Conservation (phyloP, 2,888 invertebrate species). For the Pogonocherus hispidulus region DNA sequence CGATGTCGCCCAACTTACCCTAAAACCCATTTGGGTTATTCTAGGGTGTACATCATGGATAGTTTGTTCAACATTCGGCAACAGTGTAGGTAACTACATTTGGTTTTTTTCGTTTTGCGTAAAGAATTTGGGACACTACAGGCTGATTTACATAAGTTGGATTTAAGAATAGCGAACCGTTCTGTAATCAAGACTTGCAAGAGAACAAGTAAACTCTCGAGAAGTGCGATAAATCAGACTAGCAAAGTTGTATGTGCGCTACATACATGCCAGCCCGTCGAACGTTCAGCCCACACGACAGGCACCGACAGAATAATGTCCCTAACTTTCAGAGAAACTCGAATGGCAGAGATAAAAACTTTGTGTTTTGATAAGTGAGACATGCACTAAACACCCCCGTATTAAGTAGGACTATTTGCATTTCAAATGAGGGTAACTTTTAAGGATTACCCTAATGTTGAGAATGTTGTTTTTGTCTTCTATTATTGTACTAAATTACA, state of each 20-base stretch:
- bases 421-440: conserved; percentile 12
- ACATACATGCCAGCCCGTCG: not conserved
- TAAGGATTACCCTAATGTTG: conserved; percentile 8
- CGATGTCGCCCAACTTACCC: too few relatives aligned
- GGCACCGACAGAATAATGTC: not conserved
- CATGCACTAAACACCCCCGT: conserved; percentile 8
- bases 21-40: too few relatives aligned
- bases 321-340: conserved; percentile 11
- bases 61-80: too few relatives aligned
- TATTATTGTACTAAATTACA: conserved; percentile 17
- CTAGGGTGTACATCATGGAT: too few relatives aligned
- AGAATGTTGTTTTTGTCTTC: conserved; percentile 4
- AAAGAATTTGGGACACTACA: too few relatives aligned
- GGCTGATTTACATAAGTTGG: too few relatives aligned
- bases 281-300: not conserved
- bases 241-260: not conserved
- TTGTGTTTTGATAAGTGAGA: conserved; percentile 15
- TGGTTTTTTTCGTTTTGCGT: too few relatives aligned
- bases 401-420: conserved; percentile 11
- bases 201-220: not conserved
- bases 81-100: too few relatives aligned
- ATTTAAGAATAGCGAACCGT: too few relatives aligned
- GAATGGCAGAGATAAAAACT: conserved; percentile 21
- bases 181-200: not conserved
- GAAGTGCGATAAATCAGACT: not conserved